Evolutionary conservation across 1,140 invertebrate genomes (phyloP).

Genomic region (Dendrolimus punctatus): DNA sequence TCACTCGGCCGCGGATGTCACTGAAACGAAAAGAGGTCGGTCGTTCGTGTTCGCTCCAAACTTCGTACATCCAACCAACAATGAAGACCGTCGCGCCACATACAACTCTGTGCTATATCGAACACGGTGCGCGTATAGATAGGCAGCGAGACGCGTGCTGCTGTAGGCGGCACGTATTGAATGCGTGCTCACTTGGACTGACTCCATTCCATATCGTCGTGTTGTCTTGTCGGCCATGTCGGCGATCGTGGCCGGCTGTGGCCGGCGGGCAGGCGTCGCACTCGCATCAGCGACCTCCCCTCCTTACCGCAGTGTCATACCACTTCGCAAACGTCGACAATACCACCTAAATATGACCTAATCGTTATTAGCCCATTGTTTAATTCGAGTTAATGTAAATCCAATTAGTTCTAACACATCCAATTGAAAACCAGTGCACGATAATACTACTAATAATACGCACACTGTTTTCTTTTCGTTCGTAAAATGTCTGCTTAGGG

Average conservation of each 20-base stretch:
- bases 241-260: conserved; percentile 9
- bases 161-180: conserved; percentile 54
- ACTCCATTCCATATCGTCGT: conserved; percentile 27
- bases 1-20: conserved; percentile 17
- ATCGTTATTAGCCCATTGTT: conserved; percentile 29
- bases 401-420: not conserved
- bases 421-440: not conserved
- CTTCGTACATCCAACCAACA: conserved; percentile 36
- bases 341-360: conserved; percentile 53
- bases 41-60: conserved; percentile 44
- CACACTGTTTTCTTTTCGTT: no score
- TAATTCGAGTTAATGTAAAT: conserved; percentile 11
- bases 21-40: conserved; percentile 63
- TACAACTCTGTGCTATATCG: not conserved
- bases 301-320: not conserved
- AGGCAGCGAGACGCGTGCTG: not conserved
- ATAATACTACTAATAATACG: no score
- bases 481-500: no score
- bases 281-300: conserved; percentile 42
- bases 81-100: conserved; percentile 28
- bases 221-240: conserved; percentile 20
- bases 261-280: conserved; percentile 35
- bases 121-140: conserved; percentile 1
- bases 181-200: conserved; percentile 47
- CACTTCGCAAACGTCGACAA: conserved; percentile 41